A percentile compares a stretch with the other conserved stretches of the same genome.
These are phyloP conservation scores for Geopemphigus sp. DNA, from an alignment of 1,140 invertebrate genomes.

Conservation along the genomic window DNA sequence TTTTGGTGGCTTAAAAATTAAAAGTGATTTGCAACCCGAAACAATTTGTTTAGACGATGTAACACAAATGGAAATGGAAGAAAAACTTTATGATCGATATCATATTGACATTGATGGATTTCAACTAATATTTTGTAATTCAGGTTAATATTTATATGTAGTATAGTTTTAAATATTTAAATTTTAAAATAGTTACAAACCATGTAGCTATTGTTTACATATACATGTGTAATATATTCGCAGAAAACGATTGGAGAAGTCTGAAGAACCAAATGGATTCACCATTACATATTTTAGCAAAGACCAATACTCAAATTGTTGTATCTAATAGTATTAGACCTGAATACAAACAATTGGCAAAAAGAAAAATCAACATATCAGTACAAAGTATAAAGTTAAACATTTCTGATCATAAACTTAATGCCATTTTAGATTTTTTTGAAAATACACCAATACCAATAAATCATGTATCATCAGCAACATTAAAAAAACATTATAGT, in stretches of 20 bases:
- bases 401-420: slow-evolving; percentile 72
- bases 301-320: slow-evolving; percentile 67
- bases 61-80: slow-evolving; percentile 79
- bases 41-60: slow-evolving; percentile 69
- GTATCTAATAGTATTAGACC: slow-evolving; percentile 75
- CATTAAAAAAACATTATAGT: slow-evolving; percentile 38
- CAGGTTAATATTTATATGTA: slow-evolving; percentile 52
- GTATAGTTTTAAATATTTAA: not conserved
- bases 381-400: slow-evolving; percentile 73
- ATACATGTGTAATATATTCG: slow-evolving; percentile 53
- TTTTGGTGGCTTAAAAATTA: slow-evolving; percentile 68
- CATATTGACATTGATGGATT: slow-evolving; percentile 67
- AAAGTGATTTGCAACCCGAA: slow-evolving; percentile 72
- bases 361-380: slow-evolving; percentile 74
- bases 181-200: not conserved
- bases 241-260: slow-evolving; percentile 73
- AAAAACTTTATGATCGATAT: slow-evolving; percentile 75
- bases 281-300: slow-evolving; percentile 73
- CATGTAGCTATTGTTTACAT: not conserved
- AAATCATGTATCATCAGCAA: slow-evolving; percentile 40
- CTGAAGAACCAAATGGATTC: slow-evolving; percentile 69
- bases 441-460: slow-evolving; percentile 65
- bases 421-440: slow-evolving; percentile 66
- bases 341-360: slow-evolving; percentile 71
- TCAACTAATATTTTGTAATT: slow-evolving; percentile 65